Conservation (phyloP, 2,888 invertebrate species). For the Timandra comae region DNA sequence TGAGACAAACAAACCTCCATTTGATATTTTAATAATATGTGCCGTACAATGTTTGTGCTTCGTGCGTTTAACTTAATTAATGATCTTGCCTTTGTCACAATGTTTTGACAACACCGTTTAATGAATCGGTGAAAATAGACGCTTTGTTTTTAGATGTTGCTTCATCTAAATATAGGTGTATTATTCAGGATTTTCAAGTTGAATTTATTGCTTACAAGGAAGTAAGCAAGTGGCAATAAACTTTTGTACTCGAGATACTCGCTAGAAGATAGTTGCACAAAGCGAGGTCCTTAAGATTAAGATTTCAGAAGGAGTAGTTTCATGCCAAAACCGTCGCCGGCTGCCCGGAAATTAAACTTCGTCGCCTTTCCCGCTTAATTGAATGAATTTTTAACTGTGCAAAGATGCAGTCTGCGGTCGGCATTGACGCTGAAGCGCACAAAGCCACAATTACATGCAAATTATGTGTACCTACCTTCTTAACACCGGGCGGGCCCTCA, state of each 20-base stretch:
- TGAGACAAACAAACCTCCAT: slow-evolving; percentile 64
- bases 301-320: slow-evolving; percentile 54
- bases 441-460: slow-evolving; percentile 72
- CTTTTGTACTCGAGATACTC: slow-evolving; percentile 13
- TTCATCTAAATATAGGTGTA: too few species aligned
- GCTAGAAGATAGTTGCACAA: slow-evolving; percentile 28
- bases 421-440: slow-evolving; percentile 36
- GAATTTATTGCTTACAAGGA: background rate
- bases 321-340: slow-evolving; percentile 43
- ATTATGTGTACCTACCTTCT: slow-evolving; percentile 65
- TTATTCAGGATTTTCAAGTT: background rate
- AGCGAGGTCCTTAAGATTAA: slow-evolving; percentile 48
- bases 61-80: too few species aligned
- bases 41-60: too few species aligned
- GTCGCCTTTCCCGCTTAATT: slow-evolving; percentile 63
- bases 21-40: background rate
- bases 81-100: too few species aligned
- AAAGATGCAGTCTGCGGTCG: slow-evolving; percentile 62
- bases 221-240: slow-evolving; percentile 6
- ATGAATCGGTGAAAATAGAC: too few species aligned
- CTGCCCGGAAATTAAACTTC: slow-evolving; percentile 64
- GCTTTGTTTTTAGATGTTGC: too few species aligned
- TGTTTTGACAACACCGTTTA: too few species aligned
- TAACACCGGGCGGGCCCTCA: slow-evolving; percentile 45
- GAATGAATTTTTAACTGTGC: slow-evolving; percentile 71